These are phyloP conservation scores for Brachylomia viminalis DNA, from an alignment of 2,888 invertebrate species.

Conservation along the genomic window DNA sequence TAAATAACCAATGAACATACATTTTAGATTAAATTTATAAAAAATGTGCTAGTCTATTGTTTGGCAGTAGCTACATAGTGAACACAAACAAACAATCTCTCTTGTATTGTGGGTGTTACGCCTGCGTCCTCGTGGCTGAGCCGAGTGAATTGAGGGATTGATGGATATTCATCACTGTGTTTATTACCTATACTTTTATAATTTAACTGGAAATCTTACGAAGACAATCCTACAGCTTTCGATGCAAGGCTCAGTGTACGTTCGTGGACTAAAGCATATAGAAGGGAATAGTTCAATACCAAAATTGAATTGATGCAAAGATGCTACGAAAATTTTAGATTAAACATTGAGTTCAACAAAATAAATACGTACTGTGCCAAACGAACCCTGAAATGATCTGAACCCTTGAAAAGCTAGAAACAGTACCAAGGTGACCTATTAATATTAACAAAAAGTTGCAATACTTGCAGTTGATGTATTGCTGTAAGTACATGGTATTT, in stretches of 20 bases:
- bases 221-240: background rate
- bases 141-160: background rate
- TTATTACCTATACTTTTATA: background rate
- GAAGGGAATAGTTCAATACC: background rate
- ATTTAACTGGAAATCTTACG: background rate
- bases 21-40: background rate
- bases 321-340: background rate
- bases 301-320: background rate
- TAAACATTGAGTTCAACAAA: background rate
- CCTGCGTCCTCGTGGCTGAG: background rate
- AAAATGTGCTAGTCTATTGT: background rate
- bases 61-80: constrained; percentile 1
- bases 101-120: background rate
- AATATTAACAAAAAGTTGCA: background rate
- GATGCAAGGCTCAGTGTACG: background rate
- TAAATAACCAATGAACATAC: background rate
- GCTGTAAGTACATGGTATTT: background rate
- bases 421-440: background rate
- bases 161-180: background rate
- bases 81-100: constrained; percentile 7
- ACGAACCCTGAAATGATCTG: background rate
- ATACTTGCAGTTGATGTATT: background rate
- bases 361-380: background rate
- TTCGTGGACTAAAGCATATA: background rate
- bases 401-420: background rate